A percentile compares a stretch with the other conserved stretches of the same genome.
Conservation (phyloP, 2,888 invertebrate genomes). For the Aporophyla lueneburgensis region DNA sequence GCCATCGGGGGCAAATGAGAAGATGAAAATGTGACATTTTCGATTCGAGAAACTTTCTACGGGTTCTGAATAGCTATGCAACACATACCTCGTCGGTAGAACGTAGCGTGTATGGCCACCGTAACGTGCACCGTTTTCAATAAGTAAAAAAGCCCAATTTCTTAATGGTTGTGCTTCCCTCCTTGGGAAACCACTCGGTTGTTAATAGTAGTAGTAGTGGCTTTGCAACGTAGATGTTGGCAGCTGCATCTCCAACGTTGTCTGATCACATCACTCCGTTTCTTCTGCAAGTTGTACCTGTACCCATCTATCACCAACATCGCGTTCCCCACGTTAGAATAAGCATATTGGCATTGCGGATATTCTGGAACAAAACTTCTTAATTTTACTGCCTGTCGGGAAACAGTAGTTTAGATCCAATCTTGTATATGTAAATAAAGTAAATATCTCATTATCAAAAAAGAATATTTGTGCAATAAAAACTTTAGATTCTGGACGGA, state of each 20-base stretch:
- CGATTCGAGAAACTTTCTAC: not conserved
- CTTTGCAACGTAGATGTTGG: conserved; percentile 53
- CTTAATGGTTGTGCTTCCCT: conserved; percentile 44
- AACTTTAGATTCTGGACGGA: not conserved
- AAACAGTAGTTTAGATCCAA: not conserved
- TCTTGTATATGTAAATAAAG: not conserved
- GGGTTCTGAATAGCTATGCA: not conserved
- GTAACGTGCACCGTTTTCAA: not conserved
- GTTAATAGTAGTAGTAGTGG: conserved; percentile 30
- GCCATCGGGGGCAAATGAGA: not conserved
- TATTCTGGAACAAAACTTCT: conserved; percentile 26
- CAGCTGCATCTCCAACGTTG: conserved; percentile 52
- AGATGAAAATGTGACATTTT: not conserved
- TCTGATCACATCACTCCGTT: conserved; percentile 23
- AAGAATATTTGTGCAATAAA: not conserved
- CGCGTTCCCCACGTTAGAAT: conserved; percentile 43
- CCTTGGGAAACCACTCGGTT: conserved; percentile 25
- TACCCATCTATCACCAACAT: conserved; percentile 53
- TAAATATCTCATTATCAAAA: not conserved
- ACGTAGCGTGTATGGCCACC: not conserved
- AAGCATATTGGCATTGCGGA: conserved; percentile 27
- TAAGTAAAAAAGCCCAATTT: not conserved
- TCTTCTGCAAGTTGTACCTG: conserved; percentile 42
- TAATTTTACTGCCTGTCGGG: conserved; percentile 12
- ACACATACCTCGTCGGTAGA: not conserved